Conservation (phyloP, 2,113 vertebrate genomes). For the Nothocercus nigrocapillus region DNA sequence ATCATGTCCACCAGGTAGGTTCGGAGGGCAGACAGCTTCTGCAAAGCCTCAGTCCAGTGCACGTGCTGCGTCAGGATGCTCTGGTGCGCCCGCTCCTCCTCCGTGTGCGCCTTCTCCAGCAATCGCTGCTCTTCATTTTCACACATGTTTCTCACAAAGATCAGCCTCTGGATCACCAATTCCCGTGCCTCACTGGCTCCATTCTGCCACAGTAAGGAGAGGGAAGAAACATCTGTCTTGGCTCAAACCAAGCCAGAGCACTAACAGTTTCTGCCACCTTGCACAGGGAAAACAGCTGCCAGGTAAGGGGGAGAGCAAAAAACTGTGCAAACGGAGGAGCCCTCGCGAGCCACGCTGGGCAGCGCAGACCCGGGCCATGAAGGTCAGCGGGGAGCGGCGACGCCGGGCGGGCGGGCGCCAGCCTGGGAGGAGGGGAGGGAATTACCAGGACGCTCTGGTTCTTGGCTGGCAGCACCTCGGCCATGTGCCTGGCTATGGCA, state of each 20-base stretch:
- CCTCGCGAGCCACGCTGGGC: no score
- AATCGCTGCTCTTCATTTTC: constrained; percentile 91
- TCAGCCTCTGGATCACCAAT: constrained; percentile 84
- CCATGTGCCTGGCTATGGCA: constrained; percentile 84
- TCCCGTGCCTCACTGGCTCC: constrained; percentile 82
- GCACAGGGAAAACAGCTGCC: background rate
- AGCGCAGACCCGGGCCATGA: no score
- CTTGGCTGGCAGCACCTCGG: constrained; percentile 84
- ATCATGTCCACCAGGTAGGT: constrained; percentile 86
- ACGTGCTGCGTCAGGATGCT: constrained; percentile 90
- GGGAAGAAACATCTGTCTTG: background rate
- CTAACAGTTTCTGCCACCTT: background rate
- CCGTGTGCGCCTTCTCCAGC: constrained; percentile 86
- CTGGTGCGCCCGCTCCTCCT: constrained; percentile 92
- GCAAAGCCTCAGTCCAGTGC: constrained; percentile 88
- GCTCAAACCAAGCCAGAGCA: background rate
- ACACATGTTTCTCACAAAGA: constrained; percentile 80
- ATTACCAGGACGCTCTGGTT: constrained; percentile 86
- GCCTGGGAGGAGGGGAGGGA: background rate
- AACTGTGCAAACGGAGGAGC: rapidly evolving
- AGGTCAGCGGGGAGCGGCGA: background rate
- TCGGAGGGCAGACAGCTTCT: constrained; percentile 83
- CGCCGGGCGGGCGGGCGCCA: background rate
- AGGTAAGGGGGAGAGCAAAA: background rate
- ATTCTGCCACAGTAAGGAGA: constrained; percentile 59